phyloP scores from a whole-genome alignment of 2,888 invertebrate genomes.

The Dryocosmus kuriphilus region DNA sequence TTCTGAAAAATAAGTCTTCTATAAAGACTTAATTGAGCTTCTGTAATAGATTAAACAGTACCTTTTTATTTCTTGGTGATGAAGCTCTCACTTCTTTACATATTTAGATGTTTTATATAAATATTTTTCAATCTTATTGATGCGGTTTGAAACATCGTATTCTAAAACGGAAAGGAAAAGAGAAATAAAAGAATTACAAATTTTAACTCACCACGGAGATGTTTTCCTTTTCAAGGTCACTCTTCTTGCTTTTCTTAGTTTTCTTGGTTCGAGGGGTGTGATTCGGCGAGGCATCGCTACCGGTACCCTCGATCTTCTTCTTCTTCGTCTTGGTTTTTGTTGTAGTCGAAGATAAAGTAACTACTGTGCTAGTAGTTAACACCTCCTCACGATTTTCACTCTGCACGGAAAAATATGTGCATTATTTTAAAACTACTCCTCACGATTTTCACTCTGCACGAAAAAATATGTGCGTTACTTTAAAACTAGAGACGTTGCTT shows the following conservation, averaged over 20 bases:
- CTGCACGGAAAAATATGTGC: constrained; percentile 56
- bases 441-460: constrained; percentile 72
- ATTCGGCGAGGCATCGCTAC: constrained; percentile 74
- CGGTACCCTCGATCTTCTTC: constrained; percentile 74
- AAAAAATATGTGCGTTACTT: constrained; percentile 7
- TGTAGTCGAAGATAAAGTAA: constrained; percentile 64
- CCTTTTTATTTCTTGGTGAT: not conserved
- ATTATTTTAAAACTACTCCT: constrained; percentile 60
- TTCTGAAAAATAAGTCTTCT: not conserved
- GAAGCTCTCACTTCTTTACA: not conserved
- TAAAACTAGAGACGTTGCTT: not conserved
- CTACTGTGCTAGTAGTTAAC: constrained; percentile 69
- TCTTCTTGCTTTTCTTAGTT: constrained; percentile 82
- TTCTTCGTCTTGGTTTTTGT: constrained; percentile 75
- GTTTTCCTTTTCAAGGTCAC: constrained; percentile 82
- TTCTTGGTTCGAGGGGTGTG: constrained; percentile 80
- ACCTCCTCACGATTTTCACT: constrained; percentile 75
- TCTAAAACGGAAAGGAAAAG: not conserved
- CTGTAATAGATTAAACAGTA: not conserved
- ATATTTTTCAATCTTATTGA: not conserved
- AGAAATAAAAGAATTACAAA: not conserved
- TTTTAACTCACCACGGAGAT: constrained; percentile 83
- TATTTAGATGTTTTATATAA: not conserved
- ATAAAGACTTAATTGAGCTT: not conserved
- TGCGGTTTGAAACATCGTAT: not conserved